Evolutionary conservation across 2,113 vertebrate genomes (phyloP).

Genomic region (Gasterosteus aculeatus): DNA sequence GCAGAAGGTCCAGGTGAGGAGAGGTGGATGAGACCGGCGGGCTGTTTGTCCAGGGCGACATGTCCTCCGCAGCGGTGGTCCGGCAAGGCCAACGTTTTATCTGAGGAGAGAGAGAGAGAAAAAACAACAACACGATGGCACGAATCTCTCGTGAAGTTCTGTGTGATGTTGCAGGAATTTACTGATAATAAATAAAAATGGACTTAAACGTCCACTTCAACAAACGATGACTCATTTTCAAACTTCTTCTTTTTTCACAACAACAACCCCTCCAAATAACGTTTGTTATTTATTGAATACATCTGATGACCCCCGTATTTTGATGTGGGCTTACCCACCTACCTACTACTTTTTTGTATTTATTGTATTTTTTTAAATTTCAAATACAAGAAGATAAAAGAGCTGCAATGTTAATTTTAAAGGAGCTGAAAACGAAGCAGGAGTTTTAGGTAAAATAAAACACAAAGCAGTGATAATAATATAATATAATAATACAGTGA

Average conservation of each 20-base stretch:
- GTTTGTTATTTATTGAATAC: background rate
- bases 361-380: background rate
- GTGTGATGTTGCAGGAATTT: background rate
- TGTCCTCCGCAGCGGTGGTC: constrained; percentile 46
- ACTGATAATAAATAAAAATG: background rate
- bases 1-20: constrained; percentile 23
- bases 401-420: background rate
- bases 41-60: constrained; percentile 48
- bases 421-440: background rate
- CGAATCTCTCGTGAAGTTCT: background rate
- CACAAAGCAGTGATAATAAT: background rate
- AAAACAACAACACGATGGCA: background rate
- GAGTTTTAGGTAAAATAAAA: background rate
- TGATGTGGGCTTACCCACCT: background rate
- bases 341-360: background rate
- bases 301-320: background rate
- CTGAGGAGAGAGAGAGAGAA: constrained; percentile 8
- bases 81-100: constrained; percentile 42
- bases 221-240: background rate
- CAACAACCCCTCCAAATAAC: no score
- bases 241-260: background rate
- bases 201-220: background rate
- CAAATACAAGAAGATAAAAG: background rate
- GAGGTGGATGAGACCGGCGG: constrained; percentile 53
- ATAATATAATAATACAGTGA: background rate